Evolutionary conservation across 2,797 vertebrate species (phyloP).

Genomic region (Xiphorhynchus erythropygius): DNA sequence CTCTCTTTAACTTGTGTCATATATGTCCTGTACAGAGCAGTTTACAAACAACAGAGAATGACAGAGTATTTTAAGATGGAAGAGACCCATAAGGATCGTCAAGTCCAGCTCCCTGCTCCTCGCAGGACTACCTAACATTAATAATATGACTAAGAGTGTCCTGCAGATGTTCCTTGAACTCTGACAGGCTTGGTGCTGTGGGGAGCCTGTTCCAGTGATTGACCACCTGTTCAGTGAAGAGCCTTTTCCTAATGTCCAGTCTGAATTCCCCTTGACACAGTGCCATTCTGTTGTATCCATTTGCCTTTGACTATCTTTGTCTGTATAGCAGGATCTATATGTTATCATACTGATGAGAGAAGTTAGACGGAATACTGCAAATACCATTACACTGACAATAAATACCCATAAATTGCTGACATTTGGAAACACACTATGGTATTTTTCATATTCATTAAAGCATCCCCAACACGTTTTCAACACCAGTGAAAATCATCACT

Average conservation of each 20-base stretch:
- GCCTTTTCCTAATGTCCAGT: neutral
- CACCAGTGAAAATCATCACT: neutral
- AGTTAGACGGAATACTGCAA: conserved; percentile 2
- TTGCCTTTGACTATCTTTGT: neutral
- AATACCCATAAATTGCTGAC: neutral
- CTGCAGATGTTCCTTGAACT: neutral
- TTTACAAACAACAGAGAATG: neutral
- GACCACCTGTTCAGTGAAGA: neutral
- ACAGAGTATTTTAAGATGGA: neutral
- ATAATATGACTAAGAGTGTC: neutral
- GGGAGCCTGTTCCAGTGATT: neutral
- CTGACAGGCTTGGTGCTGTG: neutral
- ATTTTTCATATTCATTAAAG: neutral
- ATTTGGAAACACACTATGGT: neutral
- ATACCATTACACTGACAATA: neutral
- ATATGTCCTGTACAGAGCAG: neutral
- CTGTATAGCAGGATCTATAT: neutral
- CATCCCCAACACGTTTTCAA: neutral
- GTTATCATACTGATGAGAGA: conserved; percentile 11
- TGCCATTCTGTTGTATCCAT: neutral
- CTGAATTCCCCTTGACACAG: neutral
- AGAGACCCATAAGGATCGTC: neutral
- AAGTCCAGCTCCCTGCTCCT: neutral
- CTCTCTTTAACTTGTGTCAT: neutral
- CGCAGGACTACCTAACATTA: neutral